Base-by-base conservation (phyloP, 64 coral and sea anemone species). In the Actinia tenebrosa region DNA sequence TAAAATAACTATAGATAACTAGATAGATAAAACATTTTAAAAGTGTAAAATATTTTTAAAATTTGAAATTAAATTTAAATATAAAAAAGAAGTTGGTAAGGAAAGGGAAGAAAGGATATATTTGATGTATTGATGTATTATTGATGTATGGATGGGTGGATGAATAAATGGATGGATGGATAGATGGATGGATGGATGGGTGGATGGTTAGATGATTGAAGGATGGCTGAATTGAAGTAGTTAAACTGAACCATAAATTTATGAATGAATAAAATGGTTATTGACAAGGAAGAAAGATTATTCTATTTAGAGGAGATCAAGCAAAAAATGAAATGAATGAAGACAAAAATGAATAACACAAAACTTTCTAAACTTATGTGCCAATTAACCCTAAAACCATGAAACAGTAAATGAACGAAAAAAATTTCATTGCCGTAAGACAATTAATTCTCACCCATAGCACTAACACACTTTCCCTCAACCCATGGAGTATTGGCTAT, bases 401-500 rank as follows among this genome's bases (percentile, higher is more conserved):
- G 15, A 25, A 30, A 75, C 6, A 69, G 22, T 69, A 20, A n/a
- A 25, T 23, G 10, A 69, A 69, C 22, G 9, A 22, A 25, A 37
- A 37, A 37, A 37, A 0, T 37, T 37, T 37, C 30, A 71, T 10
- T 5, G 10, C 6, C 23, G 3, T 25, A 27, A 10, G 22, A 26
- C 2, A 15, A 15, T 75, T 3, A 27, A 42, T 30, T 9, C 85
- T 77, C 42, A 95, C 94, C 94, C 94, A 95, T 95, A 46, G 64
- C 78, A 17, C 13, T 22, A 26, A 92, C 83, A 52, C 94, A 95
- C 4, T 89, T 89, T 56, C 94, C 94, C 72, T 95, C 94, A 16
- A 95, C 84, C 94, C 94, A 95, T 13, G 84, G 87, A 64, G 90
- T 95, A 45, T 82, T 86, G 2, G 14, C 55, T n/a, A 95, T 81